Percentiles rank a stretch among this genome's conserved stretches.
phyloP scores from a whole-genome alignment of 2,888 invertebrate genomes.

The Automeris io region DNA sequence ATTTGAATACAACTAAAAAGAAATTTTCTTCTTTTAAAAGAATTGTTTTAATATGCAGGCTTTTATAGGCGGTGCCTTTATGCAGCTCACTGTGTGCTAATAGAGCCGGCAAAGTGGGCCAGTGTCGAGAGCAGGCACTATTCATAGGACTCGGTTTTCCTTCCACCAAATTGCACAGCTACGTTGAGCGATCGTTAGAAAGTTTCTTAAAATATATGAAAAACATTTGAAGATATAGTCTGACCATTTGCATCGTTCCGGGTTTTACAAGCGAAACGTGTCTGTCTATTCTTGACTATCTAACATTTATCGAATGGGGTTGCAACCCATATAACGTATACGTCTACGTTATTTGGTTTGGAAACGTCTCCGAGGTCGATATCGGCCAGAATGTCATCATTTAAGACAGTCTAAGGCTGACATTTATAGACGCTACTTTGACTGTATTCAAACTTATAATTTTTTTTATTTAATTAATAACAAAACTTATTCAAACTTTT shows the following conservation, averaged over 20 bases:
- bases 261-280: neutral
- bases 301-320: too few species aligned
- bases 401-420: too few species aligned
- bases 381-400: too few species aligned
- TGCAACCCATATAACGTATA: too few species aligned
- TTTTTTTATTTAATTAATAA: too few species aligned
- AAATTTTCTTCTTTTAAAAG: conserved; percentile 24
- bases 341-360: too few species aligned
- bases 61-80: conserved; percentile 48
- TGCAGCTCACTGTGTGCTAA: conserved; percentile 35
- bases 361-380: too few species aligned
- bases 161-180: conserved; percentile 6
- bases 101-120: conserved; percentile 37
- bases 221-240: neutral
- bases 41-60: conserved; percentile 44
- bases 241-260: neutral
- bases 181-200: conserved; percentile 16
- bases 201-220: conserved; percentile 11
- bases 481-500: too few species aligned
- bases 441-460: too few species aligned
- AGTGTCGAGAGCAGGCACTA: conserved; percentile 23
- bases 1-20: conserved; percentile 17
- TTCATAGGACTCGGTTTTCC: conserved; percentile 26
- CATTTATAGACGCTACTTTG: too few species aligned
- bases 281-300: too few species aligned